Base-by-base conservation (phyloP, 2,113 vertebrate genomes). In the Pollachius pollachius region DNA sequence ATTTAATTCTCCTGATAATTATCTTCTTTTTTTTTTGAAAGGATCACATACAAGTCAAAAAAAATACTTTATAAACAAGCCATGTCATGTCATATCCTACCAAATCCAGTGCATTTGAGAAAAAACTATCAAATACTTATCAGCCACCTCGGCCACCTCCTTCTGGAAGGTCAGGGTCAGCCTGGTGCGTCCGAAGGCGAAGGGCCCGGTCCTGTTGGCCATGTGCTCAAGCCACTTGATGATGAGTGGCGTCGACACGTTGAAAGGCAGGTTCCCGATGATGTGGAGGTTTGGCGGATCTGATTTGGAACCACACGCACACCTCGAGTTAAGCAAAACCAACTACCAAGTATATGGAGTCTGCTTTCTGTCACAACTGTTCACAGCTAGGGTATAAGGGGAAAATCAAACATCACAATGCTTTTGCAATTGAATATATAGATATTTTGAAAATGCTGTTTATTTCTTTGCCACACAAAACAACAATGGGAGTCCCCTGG, bases 121-220 rank as follows among this genome's bases (percentile, higher is more conserved):
- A 57, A 56, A n/a, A 57, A n/a, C 54, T 48, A 48, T 11, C 8
- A 48, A 48, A 48, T 9, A 48, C 41, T 34, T 7, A 48, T 48
- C 72, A 81, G 90, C 75, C 83, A 98, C 97, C 94, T 99, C 95
- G 16, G 92, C 96, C n/a, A 99, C 95, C 85, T 99, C 97, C 62
- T 97, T 96, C 90, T 99, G 97, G 82, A 99, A 99, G n/a, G 97
- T 98, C 81, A 99, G 86, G 0, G 94, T 98, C 91, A 99, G 95
- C 69, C 71, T 93, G 0, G 95, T 97, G 71, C 97, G 95, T 63
- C 97, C 97, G 4, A 92, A 98, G 30, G 15, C 3, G 60, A 99
- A 99, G 61, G 96, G 96, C 2, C 97, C 97, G 0, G 89, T 89
- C 73, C 85, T 91, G 75, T 83, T 87, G 0, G 96, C 92, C 37